Evolutionary conservation across 37 sponge, comb jelly and placozoan species (phyloP).

Genomic region (Crambe crambe): DNA sequence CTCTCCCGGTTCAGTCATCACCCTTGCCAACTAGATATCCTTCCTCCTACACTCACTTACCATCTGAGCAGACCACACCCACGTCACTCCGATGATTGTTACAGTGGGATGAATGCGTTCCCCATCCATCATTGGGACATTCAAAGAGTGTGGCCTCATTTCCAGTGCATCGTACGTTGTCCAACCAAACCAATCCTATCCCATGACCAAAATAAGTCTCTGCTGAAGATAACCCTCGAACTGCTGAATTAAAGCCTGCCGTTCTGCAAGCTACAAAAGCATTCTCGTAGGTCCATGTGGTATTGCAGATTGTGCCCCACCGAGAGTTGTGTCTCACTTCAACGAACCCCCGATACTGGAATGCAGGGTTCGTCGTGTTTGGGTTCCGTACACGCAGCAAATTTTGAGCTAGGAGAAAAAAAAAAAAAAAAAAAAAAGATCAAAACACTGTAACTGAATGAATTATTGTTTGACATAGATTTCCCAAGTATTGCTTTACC

Average conservation of each 20-base stretch:
- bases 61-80: conserved; percentile 55
- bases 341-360: conserved; percentile 56
- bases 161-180: conserved; percentile 30
- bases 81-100: conserved; percentile 25
- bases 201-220: conserved; percentile 14
- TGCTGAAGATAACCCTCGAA: conserved; percentile 18
- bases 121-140: background rate
- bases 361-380: conserved; percentile 4
- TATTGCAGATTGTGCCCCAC: conserved; percentile 63
- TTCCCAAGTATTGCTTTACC: background rate
- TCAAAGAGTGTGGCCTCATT: conserved; percentile 13
- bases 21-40: background rate
- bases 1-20: background rate
- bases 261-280: conserved; percentile 47
- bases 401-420: background rate
- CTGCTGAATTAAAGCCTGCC: conserved; percentile 42
- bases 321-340: conserved; percentile 33
- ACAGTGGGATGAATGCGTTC: background rate
- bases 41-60: conserved; percentile 12
- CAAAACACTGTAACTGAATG: no score
- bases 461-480: background rate
- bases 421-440: no score
- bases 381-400: conserved; percentile 22
- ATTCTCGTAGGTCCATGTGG: conserved; percentile 28
- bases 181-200: conserved; percentile 7